Evolutionary conservation across 2,113 vertebrate species (phyloP).

Genomic region (Saccopteryx leptura): DNA sequence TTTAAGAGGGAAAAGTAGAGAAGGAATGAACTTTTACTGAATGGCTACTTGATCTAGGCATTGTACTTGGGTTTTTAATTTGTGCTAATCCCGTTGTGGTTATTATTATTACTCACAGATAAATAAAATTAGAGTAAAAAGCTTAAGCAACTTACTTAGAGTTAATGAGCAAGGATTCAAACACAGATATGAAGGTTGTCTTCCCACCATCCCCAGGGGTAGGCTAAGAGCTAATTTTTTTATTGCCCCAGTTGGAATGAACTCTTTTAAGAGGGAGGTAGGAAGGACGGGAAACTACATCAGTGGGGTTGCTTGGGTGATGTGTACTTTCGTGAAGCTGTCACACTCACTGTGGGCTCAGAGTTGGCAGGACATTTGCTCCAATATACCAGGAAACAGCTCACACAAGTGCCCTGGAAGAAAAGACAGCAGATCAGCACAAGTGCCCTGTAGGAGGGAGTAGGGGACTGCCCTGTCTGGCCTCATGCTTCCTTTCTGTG

Average conservation of each 20-base stretch:
- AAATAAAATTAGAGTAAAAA: not conserved
- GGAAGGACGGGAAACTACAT: not conserved
- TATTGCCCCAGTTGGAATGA: not conserved
- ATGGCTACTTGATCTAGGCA: not conserved
- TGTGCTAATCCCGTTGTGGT: not conserved
- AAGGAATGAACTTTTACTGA: not conserved
- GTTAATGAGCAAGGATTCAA: not conserved
- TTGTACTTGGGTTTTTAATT: not conserved
- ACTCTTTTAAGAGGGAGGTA: not conserved
- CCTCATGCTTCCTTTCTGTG: not conserved
- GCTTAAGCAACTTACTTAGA: not conserved
- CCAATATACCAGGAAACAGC: constrained; percentile 75
- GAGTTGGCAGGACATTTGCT: constrained; percentile 87
- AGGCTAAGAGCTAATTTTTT: not conserved
- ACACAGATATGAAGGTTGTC: not conserved
- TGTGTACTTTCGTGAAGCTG: not conserved
- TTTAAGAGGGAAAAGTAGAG: not conserved
- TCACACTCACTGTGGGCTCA: constrained; percentile 86
- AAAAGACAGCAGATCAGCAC: not conserved
- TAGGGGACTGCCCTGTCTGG: accelerated
- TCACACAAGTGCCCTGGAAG: constrained; percentile 89
- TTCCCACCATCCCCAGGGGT: not conserved
- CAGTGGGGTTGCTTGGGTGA: not conserved
- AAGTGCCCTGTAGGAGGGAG: not conserved
- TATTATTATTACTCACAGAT: not conserved